Base-by-base conservation (phyloP, 2,888 invertebrate species). In the Lasioglossum calceatum region DNA sequence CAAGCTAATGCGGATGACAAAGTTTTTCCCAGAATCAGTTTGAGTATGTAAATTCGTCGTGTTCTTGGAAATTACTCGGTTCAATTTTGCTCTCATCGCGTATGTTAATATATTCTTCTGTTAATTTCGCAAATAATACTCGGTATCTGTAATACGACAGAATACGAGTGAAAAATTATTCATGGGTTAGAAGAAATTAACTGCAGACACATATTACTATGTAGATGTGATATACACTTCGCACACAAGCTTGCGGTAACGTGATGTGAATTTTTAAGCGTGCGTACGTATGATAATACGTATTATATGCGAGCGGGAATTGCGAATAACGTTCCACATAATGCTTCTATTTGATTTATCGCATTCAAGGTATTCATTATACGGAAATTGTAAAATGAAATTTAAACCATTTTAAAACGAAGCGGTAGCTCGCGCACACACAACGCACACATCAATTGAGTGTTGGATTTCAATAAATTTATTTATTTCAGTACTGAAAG, bases 131-230 rank as follows among this genome's bases (percentile, higher is more conserved):
- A 36, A 19, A 67, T 36, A 67, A 67, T 36, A 32, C 32, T 32
- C 64, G 32, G 32, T 36, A 8, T 67, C 32, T 67, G 64, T 67
- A 32, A 67, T 67, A 19, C 4, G 32, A 19, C 32, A 8, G 32
- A 67, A 36, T 36, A 67, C 64, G 64, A 36, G 64, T 14, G 64
- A 67, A 67, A 67, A 67, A 67, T 67, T 36, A 67, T 67, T 67
- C 64, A 61, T 61, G 47, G 42, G 50, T 54, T 47, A 74, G 74
- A 74, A 74, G 74, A 74, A 74, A 74, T 74, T 74, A 74, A 74
- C 54, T 36, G 74, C 19, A 67, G 19, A 32, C 64, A 32, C 64
- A 36, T 19, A 67, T 67, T 36, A 67, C 64, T 67, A 36, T 67
- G 64, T 67, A 67, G 32, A 67, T 67, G 32, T 36, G 36, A 67